Evolutionary conservation across 2,888 invertebrate species (phyloP), one percentile per base, ranked within the genome.

Genomic region (Mellilla xanthometata): DNA sequence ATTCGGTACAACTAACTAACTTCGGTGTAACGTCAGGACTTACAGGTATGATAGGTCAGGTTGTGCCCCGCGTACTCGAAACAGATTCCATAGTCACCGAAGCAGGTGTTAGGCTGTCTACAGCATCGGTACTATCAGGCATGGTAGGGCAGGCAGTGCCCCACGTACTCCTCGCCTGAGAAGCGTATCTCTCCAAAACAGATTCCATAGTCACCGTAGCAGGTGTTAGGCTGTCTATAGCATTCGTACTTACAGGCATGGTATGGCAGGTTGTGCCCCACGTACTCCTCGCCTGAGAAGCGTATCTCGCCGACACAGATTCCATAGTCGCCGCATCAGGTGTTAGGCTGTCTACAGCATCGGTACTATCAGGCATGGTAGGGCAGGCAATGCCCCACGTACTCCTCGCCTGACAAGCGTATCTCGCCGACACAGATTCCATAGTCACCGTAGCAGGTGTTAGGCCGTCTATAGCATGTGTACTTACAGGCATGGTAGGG

Each of bases 401-500:
- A 97, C 68, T 94, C 93, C 49, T 94, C 94, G 6, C 97, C 97
- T 48, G 96, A 92, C 79, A 94, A 97, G 41, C 93, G 92, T 63
- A 97, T 97, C 91, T 97, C 96, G 82, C 97, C 97, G 60, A 96
- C 91, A 76, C 97, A 97, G 40, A 96, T 96, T 56, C 97, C 97
- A 78, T 97, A 97, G 86, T 97, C 97, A 11, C 97, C 97, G 53
- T 95, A n/a, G n/a, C n/a, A n/a, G n/a, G n/a, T n/a, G n/a, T n/a
- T n/a, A n/a, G n/a, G n/a, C n/a, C n/a, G n/a, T n/a, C n/a, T n/a
- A n/a, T n/a, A n/a, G n/a, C n/a, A n/a, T n/a, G n/a, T n/a, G n/a
- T 54, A 73, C 73, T 76, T 39, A 78, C 76, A 76, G 1, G 71
- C 74, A 50, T 76, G 74, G 31, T 97, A 97, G 19, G 95, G 94